A percentile compares a stretch with the other conserved stretches of the same genome.
These are phyloP conservation scores for Actinia tenebrosa DNA, from an alignment of 64 coral and sea anemone species.

Conservation along the genomic window DNA sequence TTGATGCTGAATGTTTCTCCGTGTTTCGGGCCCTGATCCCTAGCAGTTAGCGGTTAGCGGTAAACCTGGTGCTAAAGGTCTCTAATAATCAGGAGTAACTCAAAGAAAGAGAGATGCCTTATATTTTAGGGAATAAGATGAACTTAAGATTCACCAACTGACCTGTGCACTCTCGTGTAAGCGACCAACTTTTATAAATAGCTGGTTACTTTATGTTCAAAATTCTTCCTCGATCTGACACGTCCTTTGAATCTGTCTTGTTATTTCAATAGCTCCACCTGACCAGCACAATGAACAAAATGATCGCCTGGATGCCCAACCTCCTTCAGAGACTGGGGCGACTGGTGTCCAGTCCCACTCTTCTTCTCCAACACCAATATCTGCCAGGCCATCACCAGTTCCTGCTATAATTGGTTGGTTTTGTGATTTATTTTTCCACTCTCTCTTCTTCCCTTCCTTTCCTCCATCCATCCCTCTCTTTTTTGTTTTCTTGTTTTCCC, in stretches of 20 bases:
- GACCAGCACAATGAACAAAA: background rate
- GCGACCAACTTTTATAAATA: too few species aligned
- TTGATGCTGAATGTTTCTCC: too few species aligned
- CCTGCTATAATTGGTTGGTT: background rate
- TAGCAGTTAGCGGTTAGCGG: too few species aligned
- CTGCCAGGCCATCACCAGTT: background rate
- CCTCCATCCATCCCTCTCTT: background rate
- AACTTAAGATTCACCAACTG: too few species aligned
- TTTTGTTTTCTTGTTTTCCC: background rate
- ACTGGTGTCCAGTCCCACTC: constrained; percentile 25
- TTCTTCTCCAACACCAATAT: constrained; percentile 3
- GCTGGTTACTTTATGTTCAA: background rate
- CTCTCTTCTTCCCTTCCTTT: background rate
- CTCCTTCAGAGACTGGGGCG: constrained; percentile 23
- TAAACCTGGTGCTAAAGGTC: too few species aligned
- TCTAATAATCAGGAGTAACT: too few species aligned
- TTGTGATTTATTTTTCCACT: background rate
- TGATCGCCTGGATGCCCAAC: background rate
- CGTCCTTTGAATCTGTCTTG: background rate
- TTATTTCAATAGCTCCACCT: background rate
- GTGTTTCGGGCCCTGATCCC: too few species aligned
- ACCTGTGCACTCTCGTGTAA: too few species aligned
- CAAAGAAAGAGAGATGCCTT: too few species aligned
- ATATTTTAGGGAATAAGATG: too few species aligned
- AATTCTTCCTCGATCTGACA: background rate